A percentile compares a stretch with the other conserved stretches of the same genome.
phyloP scores from a whole-genome alignment of 2,113 vertebrate species.

The Nestor notabilis region DNA sequence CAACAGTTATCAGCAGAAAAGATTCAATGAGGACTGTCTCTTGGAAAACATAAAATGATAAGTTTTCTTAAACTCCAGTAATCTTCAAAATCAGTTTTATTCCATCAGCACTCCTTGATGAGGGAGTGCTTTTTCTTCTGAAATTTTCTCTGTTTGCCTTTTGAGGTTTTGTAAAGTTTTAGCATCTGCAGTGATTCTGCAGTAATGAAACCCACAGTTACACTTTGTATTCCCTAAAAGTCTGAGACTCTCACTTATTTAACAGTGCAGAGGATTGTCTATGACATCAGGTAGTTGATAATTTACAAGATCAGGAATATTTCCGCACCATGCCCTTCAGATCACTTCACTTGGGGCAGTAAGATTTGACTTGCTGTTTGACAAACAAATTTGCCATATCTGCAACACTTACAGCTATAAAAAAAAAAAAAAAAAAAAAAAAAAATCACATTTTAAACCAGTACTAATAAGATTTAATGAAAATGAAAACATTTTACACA shows the following conservation, averaged over 20 bases:
- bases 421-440: too few species aligned
- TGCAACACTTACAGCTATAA: not conserved
- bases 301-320: not conserved
- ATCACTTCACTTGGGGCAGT: not conserved
- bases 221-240: not conserved
- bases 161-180: not conserved
- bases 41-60: not conserved
- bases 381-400: not conserved
- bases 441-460: not conserved
- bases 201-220: not conserved
- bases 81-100: not conserved
- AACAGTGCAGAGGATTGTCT: not conserved
- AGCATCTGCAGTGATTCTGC: not conserved
- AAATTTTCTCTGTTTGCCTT: not conserved
- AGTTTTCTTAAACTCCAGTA: not conserved
- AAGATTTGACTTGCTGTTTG: not conserved
- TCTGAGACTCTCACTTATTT: not conserved
- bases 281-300: not conserved
- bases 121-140: not conserved
- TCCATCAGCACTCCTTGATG: not conserved
- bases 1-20: not conserved
- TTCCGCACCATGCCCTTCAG: not conserved
- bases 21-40: not conserved
- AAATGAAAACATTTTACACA: not conserved
- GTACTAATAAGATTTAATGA: not conserved